Percentiles rank a stretch among this genome's conserved stretches.
Conservation (phyloP, 2,888 invertebrate genomes). For the Ormyrus labotus region DNA sequence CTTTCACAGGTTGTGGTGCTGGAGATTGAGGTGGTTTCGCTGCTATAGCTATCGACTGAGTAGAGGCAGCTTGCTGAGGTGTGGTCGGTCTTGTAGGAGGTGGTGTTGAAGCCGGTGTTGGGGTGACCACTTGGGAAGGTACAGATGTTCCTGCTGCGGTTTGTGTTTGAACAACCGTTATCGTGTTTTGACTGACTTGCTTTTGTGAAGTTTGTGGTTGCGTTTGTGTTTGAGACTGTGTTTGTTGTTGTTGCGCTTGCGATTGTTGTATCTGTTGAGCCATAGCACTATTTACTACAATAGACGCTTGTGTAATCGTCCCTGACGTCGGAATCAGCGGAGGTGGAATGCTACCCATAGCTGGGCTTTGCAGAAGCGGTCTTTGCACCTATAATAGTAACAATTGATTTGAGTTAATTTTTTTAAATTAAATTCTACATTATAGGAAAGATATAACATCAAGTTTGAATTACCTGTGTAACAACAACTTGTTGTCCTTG, state of each 20-base stretch:
- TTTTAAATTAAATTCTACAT: no score
- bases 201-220: constrained; percentile 6
- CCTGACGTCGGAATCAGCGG: constrained; percentile 74
- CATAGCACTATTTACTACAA: constrained; percentile 71
- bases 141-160: constrained; percentile 65
- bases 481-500: constrained; percentile 80
- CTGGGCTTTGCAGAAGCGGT: constrained; percentile 77
- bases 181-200: constrained; percentile 4
- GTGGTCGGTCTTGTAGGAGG: constrained; percentile 77
- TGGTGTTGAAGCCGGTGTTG: constrained; percentile 72
- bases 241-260: constrained; percentile 12
- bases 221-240: constrained; percentile 8
- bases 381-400: constrained; percentile 76
- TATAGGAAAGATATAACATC: no score
- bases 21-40: constrained; percentile 22
- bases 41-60: constrained; percentile 63
- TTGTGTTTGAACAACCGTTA: constrained; percentile 66
- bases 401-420: neutral
- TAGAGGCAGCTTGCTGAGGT: constrained; percentile 74
- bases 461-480: constrained; percentile 39
- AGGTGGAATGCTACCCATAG: constrained; percentile 76
- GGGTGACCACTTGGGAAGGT: constrained; percentile 71
- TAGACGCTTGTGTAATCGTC: constrained; percentile 69
- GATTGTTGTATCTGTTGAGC: constrained; percentile 60
- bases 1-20: constrained; percentile 26